These are phyloP conservation scores for Battus philenor DNA, from an alignment of 1,140 invertebrate genomes.

Conservation along the genomic window DNA sequence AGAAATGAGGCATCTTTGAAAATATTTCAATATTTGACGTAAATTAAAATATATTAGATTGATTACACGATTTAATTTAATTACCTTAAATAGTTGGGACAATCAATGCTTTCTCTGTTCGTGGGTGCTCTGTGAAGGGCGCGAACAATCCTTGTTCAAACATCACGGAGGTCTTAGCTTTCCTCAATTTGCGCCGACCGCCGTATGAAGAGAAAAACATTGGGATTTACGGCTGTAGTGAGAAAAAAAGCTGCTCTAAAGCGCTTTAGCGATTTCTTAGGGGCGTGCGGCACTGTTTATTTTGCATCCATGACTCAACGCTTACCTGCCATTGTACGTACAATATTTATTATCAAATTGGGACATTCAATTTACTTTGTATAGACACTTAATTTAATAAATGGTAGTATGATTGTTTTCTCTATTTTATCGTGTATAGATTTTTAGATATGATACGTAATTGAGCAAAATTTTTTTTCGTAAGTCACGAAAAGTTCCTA, in stretches of 20 bases:
- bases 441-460: too few species aligned
- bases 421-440: background rate
- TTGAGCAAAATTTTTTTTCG: too few species aligned
- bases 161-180: slow-evolving; percentile 29
- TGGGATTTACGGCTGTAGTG: slow-evolving; percentile 41
- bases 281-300: background rate
- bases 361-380: background rate
- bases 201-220: slow-evolving; percentile 33
- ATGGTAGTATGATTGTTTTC: background rate
- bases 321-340: too few species aligned
- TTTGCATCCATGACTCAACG: slow-evolving; percentile 1
- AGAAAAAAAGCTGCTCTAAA: slow-evolving; percentile 10
- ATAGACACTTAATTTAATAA: background rate
- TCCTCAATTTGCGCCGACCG: slow-evolving; percentile 36
- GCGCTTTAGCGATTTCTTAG: slow-evolving; percentile 7
- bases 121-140: slow-evolving; percentile 20
- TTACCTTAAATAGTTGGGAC: too few species aligned
- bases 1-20: too few species aligned
- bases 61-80: too few species aligned
- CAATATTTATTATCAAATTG: too few species aligned
- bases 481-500: too few species aligned
- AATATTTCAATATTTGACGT: too few species aligned
- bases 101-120: background rate
- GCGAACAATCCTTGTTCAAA: slow-evolving; percentile 20
- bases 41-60: too few species aligned